Base-by-base conservation (phyloP, 2,797 vertebrate species). In the Semotilus atromaculatus region DNA sequence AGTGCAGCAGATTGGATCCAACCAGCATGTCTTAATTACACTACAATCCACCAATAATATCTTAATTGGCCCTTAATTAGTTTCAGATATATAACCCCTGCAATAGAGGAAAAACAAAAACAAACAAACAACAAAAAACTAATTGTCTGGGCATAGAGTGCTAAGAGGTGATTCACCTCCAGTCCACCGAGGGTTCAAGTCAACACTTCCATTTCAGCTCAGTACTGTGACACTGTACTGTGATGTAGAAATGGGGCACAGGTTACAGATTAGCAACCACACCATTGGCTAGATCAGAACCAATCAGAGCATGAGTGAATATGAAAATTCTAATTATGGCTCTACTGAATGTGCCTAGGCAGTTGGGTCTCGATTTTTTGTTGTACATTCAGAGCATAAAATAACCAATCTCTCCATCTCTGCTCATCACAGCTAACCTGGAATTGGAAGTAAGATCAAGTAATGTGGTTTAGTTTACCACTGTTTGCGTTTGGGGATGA, bases 1-100 rank as follows among this genome's bases (percentile, higher is more conserved):
- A 91, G 91, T 91, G 90, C 90, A 90, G 91, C 89, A 92, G 89
- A 90, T 88, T 89, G 90, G 91, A 90, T 90, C 90, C 90, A 91
- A 90, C 90, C 90, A 90, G 89, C 89, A 91, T 91, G 83, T 92
- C 88, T 88, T 90, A 91, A 90, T 91, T 91, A 91, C 89, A 92
- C 89, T 90, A 91, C 87, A 91, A 90, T 89, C 87, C 89, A 91
- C 88, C 91, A 88, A 91, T 89, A 90, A 88, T 92, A 77, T 90
- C 76, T 90, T 86, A 91, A 92, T 91, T 92, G 91, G 90, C 91
- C 90, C 90, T 88, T 90, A 89, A 89, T 91, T 90, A 86, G 85
- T 86, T 90, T 89, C 82, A 80, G 80, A 90, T 87, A 92, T 87
- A 89, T 88, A 83, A 92, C 88, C 87, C 86, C 89, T 91, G 86